Percentiles rank a stretch among this genome's conserved stretches.
Conservation (phyloP, 2,888 invertebrate genomes). For the Sceliomorpha sp. region DNA sequence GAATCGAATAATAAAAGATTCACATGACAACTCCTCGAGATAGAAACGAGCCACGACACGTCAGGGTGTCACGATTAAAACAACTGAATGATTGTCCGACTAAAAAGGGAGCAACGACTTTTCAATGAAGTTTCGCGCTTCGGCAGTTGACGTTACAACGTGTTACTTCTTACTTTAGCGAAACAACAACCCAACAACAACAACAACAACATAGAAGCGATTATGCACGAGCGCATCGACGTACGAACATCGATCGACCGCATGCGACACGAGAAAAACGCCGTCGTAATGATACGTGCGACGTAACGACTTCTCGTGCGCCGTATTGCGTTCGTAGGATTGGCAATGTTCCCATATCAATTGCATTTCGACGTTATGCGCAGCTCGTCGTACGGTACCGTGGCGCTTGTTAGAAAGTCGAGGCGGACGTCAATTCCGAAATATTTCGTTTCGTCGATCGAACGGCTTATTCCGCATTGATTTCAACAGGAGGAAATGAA, state of each 20-base stretch:
- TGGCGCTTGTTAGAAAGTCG: slow-evolving; percentile 51
- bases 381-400: slow-evolving; percentile 47
- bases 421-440: slow-evolving; percentile 35
- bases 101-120: background rate
- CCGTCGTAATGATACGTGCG: slow-evolving; percentile 40
- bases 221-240: no score
- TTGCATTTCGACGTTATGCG: slow-evolving; percentile 58
- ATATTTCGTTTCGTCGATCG: slow-evolving; percentile 19
- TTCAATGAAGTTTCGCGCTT: background rate
- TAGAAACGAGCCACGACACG: slow-evolving; percentile 7
- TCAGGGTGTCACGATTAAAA: background rate
- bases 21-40: no score
- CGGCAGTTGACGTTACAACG: no score
- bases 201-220: no score
- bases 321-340: slow-evolving; percentile 51
- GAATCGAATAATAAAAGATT: no score
- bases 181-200: no score
- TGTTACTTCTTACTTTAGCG: no score
- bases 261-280: slow-evolving; percentile 35
- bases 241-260: background rate
- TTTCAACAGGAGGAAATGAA: no score
- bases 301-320: slow-evolving; percentile 39
- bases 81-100: slow-evolving; percentile 13
- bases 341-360: slow-evolving; percentile 60
- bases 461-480: slow-evolving; percentile 21